Percentiles rank a stretch among this genome's conserved stretches.
phyloP scores from a whole-genome alignment of 2,797 vertebrate species.

The Poeciliopsis turneri region DNA sequence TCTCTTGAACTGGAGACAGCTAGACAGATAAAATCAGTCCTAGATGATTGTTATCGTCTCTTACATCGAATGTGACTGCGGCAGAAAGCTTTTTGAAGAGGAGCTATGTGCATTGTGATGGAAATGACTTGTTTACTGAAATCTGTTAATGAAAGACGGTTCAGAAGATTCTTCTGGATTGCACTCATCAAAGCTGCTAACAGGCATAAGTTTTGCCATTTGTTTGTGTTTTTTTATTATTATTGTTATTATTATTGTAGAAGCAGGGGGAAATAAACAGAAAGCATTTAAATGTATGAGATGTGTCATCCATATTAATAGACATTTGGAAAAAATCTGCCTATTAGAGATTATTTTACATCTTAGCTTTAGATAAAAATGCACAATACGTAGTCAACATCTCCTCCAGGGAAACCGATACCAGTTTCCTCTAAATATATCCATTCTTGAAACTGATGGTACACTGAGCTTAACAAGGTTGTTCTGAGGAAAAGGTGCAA shows the following conservation, averaged over 20 bases:
- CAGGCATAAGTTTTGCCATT: background rate
- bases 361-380: background rate
- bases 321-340: background rate
- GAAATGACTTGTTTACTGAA: background rate
- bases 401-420: slow-evolving; percentile 28
- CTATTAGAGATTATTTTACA: background rate
- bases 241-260: background rate
- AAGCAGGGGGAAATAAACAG: background rate
- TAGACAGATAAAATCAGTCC: slow-evolving; percentile 10
- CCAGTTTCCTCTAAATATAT: slow-evolving; percentile 43
- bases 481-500: background rate
- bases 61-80: background rate
- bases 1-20: background rate
- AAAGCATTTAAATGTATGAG: background rate
- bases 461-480: slow-evolving; percentile 26
- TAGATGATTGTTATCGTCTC: background rate
- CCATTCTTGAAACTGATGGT: slow-evolving; percentile 42
- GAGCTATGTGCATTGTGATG: background rate
- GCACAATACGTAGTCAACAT: background rate
- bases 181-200: slow-evolving; percentile 2
- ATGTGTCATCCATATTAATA: background rate
- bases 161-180: background rate
- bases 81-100: background rate
- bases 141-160: background rate
- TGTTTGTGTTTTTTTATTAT: background rate